Conservation (phyloP, 2,888 invertebrate genomes). For the Orchesella flavescens region DNA sequence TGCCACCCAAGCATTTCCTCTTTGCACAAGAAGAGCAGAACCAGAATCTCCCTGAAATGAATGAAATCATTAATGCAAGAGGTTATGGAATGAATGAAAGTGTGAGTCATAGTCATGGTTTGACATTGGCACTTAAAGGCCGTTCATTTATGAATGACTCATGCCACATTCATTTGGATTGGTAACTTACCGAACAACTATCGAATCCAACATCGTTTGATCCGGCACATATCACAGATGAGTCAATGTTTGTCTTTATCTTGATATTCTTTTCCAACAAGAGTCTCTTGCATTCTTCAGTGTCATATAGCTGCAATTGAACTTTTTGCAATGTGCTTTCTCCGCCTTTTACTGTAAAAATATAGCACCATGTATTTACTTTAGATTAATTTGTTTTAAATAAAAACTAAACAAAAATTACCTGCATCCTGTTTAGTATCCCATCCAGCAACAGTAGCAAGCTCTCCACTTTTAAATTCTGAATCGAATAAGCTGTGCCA, state of each 20-base stretch:
- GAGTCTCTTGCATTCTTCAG: constrained; percentile 31
- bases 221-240: constrained; percentile 57
- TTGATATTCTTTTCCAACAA: constrained; percentile 52
- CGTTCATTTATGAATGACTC: constrained; percentile 15
- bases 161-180: background rate
- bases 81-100: background rate
- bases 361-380: background rate
- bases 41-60: constrained; percentile 88
- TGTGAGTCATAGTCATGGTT: background rate
- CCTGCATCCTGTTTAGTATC: constrained; percentile 73
- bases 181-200: constrained; percentile 48
- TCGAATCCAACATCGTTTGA: constrained; percentile 50
- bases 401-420: background rate
- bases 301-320: constrained; percentile 34
- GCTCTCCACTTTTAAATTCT: constrained; percentile 74
- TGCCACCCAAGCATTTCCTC: constrained; percentile 85
- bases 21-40: constrained; percentile 88
- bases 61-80: too few relatives aligned
- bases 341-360: background rate
- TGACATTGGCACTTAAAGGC: background rate
- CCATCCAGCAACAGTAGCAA: constrained; percentile 86
- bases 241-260: constrained; percentile 39
- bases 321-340: constrained; percentile 49
- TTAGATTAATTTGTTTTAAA: background rate
- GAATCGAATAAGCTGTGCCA: background rate